Evolutionary conservation across 2,113 vertebrate species (phyloP).

Genomic region (Rhinolophus sinicus): DNA sequence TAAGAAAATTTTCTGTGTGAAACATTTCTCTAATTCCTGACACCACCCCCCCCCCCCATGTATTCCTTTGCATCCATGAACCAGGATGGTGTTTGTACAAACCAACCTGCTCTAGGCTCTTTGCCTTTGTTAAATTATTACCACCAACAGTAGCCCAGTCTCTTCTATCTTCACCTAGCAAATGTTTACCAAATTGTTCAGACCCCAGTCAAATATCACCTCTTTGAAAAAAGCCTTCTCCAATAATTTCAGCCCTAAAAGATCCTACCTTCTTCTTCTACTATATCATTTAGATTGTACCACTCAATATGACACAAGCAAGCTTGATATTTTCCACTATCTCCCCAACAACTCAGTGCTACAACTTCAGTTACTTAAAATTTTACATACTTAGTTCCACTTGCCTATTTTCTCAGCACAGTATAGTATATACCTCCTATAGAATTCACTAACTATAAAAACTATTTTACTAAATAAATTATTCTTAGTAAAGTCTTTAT

Average conservation of each 20-base stretch:
- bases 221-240: conserved; percentile 1
- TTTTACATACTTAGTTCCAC: not conserved
- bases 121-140: conserved; percentile 2
- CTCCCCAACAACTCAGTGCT: not conserved
- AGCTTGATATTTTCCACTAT: not conserved
- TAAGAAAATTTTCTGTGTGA: not conserved
- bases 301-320: not conserved
- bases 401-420: conserved; percentile 29
- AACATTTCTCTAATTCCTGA: not conserved
- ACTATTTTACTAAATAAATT: conserved; percentile 59
- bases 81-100: not conserved
- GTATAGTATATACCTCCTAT: not conserved
- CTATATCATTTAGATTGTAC: conserved; percentile 26
- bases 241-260: not conserved
- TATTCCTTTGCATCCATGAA: conserved; percentile 17
- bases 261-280: not conserved
- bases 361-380: conserved; percentile 9
- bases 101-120: not conserved
- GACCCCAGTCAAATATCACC: not conserved
- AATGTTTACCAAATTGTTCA: not conserved
- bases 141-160: not conserved
- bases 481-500: conserved; percentile 8
- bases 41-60: not conserved
- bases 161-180: not conserved
- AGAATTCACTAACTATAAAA: conserved; percentile 16